Evolutionary conservation across 2,888 invertebrate genomes (phyloP).

Genomic region (Acleris laterana): DNA sequence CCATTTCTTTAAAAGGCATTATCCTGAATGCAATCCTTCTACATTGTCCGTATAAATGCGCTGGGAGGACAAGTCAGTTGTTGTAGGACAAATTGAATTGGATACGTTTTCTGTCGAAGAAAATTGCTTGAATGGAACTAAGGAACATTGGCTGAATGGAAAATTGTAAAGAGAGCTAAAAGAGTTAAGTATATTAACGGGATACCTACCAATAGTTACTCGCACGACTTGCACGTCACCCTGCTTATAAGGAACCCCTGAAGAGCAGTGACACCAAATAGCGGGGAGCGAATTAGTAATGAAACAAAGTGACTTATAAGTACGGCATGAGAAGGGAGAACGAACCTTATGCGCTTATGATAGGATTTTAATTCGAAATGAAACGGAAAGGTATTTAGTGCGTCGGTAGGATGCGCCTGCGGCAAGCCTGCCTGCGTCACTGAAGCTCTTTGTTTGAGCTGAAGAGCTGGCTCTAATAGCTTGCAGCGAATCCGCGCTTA

Average conservation of each 20-base stretch:
- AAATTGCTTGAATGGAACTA: conserved; percentile 36
- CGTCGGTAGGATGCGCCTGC: conserved; percentile 61
- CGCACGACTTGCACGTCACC: conserved; percentile 48
- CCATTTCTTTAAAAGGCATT: background rate
- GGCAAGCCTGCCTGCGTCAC: conserved; percentile 71
- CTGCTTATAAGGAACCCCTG: conserved; percentile 68
- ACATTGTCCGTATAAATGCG: conserved; percentile 26
- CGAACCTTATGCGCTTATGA: conserved; percentile 64
- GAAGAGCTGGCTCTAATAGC: conserved; percentile 83
- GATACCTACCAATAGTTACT: conserved; percentile 13
- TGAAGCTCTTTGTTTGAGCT: conserved; percentile 80
- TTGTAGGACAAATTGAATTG: conserved; percentile 36
- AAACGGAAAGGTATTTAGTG: conserved; percentile 63
- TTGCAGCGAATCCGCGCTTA: conserved; percentile 79
- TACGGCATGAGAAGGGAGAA: conserved; percentile 54
- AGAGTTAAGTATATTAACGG: background rate
- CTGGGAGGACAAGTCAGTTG: conserved; percentile 21
- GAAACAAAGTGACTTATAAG: conserved; percentile 74
- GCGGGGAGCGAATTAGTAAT: conserved; percentile 77
- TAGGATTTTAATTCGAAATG: conserved; percentile 77
- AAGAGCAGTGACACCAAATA: conserved; percentile 81
- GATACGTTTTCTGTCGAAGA: conserved; percentile 40
- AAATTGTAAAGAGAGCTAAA: conserved; percentile 16
- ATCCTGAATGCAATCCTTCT: conserved; percentile 19
- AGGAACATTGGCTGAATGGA: conserved; percentile 20